phyloP scores from a whole-genome alignment of 30 jellyfish, hydroid and myxozoan genomes.

The Cassiopea xamachana region DNA sequence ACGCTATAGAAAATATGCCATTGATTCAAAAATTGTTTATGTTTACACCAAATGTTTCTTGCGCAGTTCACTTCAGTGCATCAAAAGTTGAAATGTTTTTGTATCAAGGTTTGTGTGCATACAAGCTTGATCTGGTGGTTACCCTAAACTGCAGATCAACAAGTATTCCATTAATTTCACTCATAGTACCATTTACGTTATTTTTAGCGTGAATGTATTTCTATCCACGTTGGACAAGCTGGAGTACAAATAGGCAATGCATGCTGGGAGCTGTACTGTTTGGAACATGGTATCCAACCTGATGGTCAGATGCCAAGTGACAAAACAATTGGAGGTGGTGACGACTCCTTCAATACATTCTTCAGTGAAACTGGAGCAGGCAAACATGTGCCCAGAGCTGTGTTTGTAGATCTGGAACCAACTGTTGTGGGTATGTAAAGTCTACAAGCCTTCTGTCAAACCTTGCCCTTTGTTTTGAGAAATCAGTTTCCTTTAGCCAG shows the following conservation, averaged over 20 bases:
- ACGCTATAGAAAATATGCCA: too few relatives aligned
- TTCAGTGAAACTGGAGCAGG: slow-evolving; percentile 98
- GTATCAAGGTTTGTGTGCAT: too few relatives aligned
- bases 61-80: too few relatives aligned
- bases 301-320: slow-evolving; percentile 98
- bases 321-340: slow-evolving; percentile 96
- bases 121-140: too few relatives aligned
- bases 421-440: slow-evolving; percentile 83
- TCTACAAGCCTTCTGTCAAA: neutral
- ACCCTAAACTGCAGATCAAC: too few relatives aligned
- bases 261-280: slow-evolving; percentile 97
- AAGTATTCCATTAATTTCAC: too few relatives aligned
- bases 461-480: too few relatives aligned
- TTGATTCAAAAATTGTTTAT: too few relatives aligned
- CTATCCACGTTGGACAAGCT: slow-evolving; percentile 98
- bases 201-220: slow-evolving; percentile 90
- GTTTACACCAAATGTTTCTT: too few relatives aligned
- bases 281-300: slow-evolving; percentile 98
- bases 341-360: slow-evolving; percentile 92
- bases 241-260: slow-evolving; percentile 97
- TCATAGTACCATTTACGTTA: too few relatives aligned
- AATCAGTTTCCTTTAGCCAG: too few relatives aligned
- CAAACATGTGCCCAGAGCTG: slow-evolving; percentile 94
- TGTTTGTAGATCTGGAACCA: slow-evolving; percentile 92
- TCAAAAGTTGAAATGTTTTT: too few relatives aligned